phyloP scores from a whole-genome alignment of 53 echinoderm and acorn worm genomes.

The Glandiceps talaboti region DNA sequence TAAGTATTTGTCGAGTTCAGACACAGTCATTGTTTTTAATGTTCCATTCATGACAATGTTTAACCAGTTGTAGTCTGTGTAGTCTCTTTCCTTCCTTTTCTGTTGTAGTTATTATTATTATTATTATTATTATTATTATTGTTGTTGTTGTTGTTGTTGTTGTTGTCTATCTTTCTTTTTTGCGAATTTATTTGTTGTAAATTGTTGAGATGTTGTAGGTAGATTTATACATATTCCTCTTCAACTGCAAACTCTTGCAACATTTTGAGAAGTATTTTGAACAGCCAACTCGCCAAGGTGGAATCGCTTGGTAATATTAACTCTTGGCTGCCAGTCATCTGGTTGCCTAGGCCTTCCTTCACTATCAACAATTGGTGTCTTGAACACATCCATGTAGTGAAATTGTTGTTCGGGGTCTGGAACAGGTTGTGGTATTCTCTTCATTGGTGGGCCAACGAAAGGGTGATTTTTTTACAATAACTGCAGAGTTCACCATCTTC shows the following conservation, averaged over 20 bases:
- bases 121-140: no score
- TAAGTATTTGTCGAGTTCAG: conserved; percentile 7
- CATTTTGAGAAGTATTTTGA: not conserved
- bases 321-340: not conserved
- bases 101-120: no score
- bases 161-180: not conserved
- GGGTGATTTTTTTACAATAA: not conserved
- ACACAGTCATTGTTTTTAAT: conserved; percentile 3
- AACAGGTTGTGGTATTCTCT: conserved; percentile 7
- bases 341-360: not conserved
- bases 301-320: not conserved
- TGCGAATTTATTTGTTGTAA: not conserved
- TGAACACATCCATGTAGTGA: conserved; percentile 12
- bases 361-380: conserved; percentile 7
- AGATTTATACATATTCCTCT: not conserved
- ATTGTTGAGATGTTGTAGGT: not conserved
- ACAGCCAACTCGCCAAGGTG: not conserved
- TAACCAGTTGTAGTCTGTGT: conserved; percentile 9
- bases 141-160: no score
- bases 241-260: not conserved
- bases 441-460: not conserved
- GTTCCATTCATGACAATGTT: conserved; percentile 7
- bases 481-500: not conserved
- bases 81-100: conserved; percentile 5
- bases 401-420: conserved; percentile 9